These are phyloP conservation scores for Plectrocnemia conspersa DNA, from an alignment of 1,140 invertebrate genomes.

Conservation along the genomic window DNA sequence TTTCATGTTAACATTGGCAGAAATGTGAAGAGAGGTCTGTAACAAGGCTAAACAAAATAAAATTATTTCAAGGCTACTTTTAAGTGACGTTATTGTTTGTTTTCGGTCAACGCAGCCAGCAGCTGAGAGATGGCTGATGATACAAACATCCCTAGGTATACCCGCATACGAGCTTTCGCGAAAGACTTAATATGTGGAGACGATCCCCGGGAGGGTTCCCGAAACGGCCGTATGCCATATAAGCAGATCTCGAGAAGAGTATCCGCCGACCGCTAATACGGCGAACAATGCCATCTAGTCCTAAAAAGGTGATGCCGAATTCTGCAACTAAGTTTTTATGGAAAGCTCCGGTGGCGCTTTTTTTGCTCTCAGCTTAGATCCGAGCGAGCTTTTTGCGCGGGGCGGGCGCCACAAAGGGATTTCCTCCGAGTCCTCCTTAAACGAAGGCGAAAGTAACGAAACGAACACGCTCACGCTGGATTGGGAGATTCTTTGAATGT, in stretches of 20 bases:
- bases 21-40: too few species aligned
- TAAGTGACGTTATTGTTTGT: too few species aligned
- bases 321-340: slow-evolving; percentile 14
- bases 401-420: slow-evolving; percentile 10
- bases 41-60: too few species aligned
- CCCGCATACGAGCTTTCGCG: background rate
- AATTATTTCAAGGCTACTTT: too few species aligned
- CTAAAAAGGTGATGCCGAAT: slow-evolving; percentile 26
- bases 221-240: slow-evolving; percentile 5
- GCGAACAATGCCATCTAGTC: slow-evolving; percentile 24
- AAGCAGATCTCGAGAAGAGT: background rate
- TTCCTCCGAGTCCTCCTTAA: too few species aligned
- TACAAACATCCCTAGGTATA: background rate
- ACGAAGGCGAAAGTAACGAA: too few species aligned
- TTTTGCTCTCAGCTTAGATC: slow-evolving; percentile 8
- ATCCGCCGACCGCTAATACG: slow-evolving; percentile 11
- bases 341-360: slow-evolving; percentile 14
- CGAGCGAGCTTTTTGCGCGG: slow-evolving; percentile 7
- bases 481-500: too few species aligned
- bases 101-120: too few species aligned
- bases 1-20: too few species aligned
- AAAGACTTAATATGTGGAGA: slow-evolving; percentile 9
- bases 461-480: too few species aligned
- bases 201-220: background rate
- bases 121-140: background rate